Evolutionary conservation across 2,888 invertebrate species (phyloP).

Genomic region (Orthosia cruda): DNA sequence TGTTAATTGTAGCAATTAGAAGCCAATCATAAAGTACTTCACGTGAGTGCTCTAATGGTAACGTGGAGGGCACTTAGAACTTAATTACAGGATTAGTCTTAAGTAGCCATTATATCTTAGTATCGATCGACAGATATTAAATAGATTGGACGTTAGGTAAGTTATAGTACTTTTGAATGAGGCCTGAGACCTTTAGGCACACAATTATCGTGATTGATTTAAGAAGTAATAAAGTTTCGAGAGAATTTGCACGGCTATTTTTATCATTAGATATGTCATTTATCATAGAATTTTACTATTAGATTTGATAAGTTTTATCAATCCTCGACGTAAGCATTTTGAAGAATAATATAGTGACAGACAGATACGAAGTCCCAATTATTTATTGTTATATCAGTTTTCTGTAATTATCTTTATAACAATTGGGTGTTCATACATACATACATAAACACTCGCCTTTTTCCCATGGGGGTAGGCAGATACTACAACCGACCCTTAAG

Average conservation of each 20-base stretch:
- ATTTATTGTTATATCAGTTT: background rate
- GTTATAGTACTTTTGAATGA: background rate
- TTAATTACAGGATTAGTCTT: constrained; percentile 40
- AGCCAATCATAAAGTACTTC: constrained; percentile 50
- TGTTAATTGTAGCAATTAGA: constrained; percentile 44
- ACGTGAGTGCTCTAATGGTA: constrained; percentile 50
- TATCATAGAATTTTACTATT: background rate
- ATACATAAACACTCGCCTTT: no score
- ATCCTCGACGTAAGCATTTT: no score
- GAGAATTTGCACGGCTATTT: background rate
- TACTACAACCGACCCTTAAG: no score
- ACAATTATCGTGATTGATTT: background rate
- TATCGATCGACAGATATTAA: constrained; percentile 11
- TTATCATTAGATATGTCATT: background rate
- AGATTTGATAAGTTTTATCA: background rate
- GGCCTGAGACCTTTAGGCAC: background rate
- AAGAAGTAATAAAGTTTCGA: background rate
- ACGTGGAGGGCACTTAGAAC: constrained; percentile 29
- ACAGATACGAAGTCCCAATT: background rate
- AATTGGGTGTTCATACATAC: background rate
- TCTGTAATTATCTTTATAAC: background rate
- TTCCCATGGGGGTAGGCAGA: no score
- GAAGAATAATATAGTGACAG: no score
- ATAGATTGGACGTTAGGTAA: background rate
- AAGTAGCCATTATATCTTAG: constrained; percentile 22